These are phyloP conservation scores for Phymatocera aterrima DNA, from an alignment of 2,888 invertebrate genomes.

Conservation along the genomic window DNA sequence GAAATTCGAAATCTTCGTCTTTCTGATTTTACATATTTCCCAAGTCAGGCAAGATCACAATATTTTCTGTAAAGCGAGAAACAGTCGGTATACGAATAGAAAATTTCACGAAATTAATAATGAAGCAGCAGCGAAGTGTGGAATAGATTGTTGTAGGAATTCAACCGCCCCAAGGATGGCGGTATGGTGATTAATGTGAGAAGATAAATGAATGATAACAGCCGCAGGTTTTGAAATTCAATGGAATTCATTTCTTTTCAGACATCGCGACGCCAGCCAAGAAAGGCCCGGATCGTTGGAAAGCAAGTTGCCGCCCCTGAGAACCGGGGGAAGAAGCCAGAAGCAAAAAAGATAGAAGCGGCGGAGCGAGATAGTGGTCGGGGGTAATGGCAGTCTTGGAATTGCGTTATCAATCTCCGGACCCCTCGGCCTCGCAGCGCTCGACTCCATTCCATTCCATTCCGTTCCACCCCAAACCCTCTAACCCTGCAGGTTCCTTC, in stretches of 20 bases:
- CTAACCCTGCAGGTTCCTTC: slow-evolving; percentile 79
- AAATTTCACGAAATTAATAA: neutral
- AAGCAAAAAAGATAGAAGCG: slow-evolving; percentile 72
- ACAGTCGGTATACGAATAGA: too few relatives aligned
- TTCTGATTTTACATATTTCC: too few relatives aligned
- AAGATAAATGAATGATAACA: slow-evolving; percentile 7
- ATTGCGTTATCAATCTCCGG: slow-evolving; percentile 74
- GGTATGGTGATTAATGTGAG: slow-evolving; percentile 3
- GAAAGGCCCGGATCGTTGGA: slow-evolving; percentile 72
- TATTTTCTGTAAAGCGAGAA: too few relatives aligned
- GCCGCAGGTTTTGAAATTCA: slow-evolving; percentile 3
- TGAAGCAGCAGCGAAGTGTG: neutral
- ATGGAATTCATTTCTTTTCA: slow-evolving; percentile 39
- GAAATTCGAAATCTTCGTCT: too few relatives aligned
- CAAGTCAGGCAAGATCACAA: too few relatives aligned
- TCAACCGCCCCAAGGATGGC: neutral
- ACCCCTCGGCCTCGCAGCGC: slow-evolving; percentile 65
- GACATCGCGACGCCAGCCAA: slow-evolving; percentile 42
- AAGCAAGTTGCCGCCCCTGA: slow-evolving; percentile 72
- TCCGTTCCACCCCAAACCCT: slow-evolving; percentile 82
- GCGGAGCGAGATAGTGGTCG: slow-evolving; percentile 67
- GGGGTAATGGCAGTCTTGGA: slow-evolving; percentile 74
- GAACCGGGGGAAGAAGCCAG: slow-evolving; percentile 55
- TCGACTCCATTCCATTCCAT: slow-evolving; percentile 49
- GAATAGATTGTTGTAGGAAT: neutral